Percentiles rank a stretch among this genome's conserved stretches.
These are phyloP conservation scores for Diarsia rubi DNA, from an alignment of 2,888 invertebrate species.

Conservation along the genomic window DNA sequence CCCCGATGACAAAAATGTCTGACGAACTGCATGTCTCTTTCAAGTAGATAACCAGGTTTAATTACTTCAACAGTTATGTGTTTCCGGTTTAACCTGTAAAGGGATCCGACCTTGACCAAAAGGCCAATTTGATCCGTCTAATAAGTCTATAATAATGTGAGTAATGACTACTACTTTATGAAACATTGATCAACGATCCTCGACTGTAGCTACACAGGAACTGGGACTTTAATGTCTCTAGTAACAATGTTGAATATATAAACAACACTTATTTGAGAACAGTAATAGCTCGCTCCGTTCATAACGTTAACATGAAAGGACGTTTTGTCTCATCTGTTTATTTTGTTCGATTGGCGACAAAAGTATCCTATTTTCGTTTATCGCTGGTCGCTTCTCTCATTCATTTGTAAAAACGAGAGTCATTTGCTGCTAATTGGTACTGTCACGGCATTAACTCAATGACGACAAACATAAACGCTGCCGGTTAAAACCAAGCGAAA, in stretches of 20 bases:
- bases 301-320: slow-evolving; percentile 32
- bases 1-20: background rate
- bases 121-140: background rate
- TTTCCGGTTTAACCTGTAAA: background rate
- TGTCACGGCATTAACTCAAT: slow-evolving; percentile 64
- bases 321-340: slow-evolving; percentile 37
- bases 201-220: background rate
- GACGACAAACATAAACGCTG: slow-evolving; percentile 56
- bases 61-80: background rate
- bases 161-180: background rate
- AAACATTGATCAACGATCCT: background rate
- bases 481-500: slow-evolving; percentile 37
- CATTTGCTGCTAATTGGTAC: slow-evolving; percentile 62
- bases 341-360: slow-evolving; percentile 41
- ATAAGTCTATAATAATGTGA: background rate
- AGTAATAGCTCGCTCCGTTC: slow-evolving; percentile 10
- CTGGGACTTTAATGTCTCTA: slow-evolving; percentile 15
- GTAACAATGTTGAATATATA: background rate
- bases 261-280: slow-evolving; percentile 24
- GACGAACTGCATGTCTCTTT: background rate
- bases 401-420: slow-evolving; percentile 47
- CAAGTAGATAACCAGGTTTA: background rate
- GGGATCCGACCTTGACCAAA: background rate
- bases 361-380: slow-evolving; percentile 49
- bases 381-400: slow-evolving; percentile 27